A percentile compares a stretch with the other conserved stretches of the same genome.
These are phyloP conservation scores for Cryptus viduatorius DNA, from an alignment of 2,888 invertebrate species.

Conservation along the genomic window DNA sequence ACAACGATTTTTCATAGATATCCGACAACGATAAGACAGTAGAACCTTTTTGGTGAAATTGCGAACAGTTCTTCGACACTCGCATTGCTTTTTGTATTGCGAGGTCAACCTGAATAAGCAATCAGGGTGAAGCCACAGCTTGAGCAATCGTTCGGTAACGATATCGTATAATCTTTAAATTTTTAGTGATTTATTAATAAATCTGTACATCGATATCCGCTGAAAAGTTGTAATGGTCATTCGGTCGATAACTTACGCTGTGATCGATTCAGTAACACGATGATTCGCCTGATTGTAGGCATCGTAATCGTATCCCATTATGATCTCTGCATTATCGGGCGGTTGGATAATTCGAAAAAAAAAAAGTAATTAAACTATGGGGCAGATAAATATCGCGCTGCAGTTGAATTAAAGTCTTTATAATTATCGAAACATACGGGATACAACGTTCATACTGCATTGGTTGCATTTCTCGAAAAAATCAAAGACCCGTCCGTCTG, in stretches of 20 bases:
- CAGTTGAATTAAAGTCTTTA: background rate
- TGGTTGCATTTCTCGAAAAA: slow-evolving; percentile 49
- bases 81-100: slow-evolving; percentile 51
- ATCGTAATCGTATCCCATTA: slow-evolving; percentile 66
- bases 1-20: background rate
- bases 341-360: background rate
- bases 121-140: slow-evolving; percentile 72
- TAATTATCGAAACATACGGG: slow-evolving; percentile 58
- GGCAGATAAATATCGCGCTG: background rate
- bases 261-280: slow-evolving; percentile 60
- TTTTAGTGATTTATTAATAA: slow-evolving; percentile 4
- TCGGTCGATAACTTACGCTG: slow-evolving; percentile 61
- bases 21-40: background rate
- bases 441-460: slow-evolving; percentile 67
- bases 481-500: slow-evolving; percentile 66
- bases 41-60: slow-evolving; percentile 66
- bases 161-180: slow-evolving; percentile 71
- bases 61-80: slow-evolving; percentile 57
- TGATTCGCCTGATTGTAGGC: slow-evolving; percentile 59
- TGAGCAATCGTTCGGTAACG: slow-evolving; percentile 70
- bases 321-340: slow-evolving; percentile 56
- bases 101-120: slow-evolving; percentile 69
- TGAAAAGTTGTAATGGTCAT: background rate
- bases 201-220: background rate
- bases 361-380: background rate